Evolutionary conservation across 2,797 vertebrate genomes (phyloP), one percentile per base, ranked within the genome.

Genomic region (Neomorphus geoffroyi): DNA sequence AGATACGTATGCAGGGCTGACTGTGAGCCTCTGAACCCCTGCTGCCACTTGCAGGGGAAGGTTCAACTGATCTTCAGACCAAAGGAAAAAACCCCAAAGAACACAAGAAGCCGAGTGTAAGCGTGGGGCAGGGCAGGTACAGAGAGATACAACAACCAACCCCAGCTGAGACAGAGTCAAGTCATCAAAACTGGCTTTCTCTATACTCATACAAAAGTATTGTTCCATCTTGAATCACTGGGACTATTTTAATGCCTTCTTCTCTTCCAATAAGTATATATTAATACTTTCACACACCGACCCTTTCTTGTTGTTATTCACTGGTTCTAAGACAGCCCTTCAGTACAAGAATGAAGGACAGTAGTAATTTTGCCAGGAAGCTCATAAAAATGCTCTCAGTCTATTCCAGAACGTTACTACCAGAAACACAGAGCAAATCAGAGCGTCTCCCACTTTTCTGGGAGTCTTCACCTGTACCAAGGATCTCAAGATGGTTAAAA

Each of bases 1-100:
- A 48, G 17, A 46, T 19, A 8, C 0, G 6, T 21, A 48, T 0
- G 4, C 27, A 43, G 39, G 32, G 24, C n/a, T 27, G 46, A n/a
- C 33, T 41, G n/a, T n/a, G 39, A 37, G 71, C 28, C 58, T 54
- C 83, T 18, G 32, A 87, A 45, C 39, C 39, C 39, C 39, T 41
- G 39, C 39, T 41, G 39, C 14, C 39, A 41, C 39, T 41, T 41
- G 39, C 39, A 41, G 39, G 39, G 39, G 39, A 41, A 41, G 39
- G 39, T 41, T 41, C 14, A 41, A 41, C 43, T 45, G 43, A 43
- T 45, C 43, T 45, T 45, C 43, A 45, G 15, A 45, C 43, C 15
- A 45, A 16, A 45, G 15, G 16, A 45, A 45, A 45, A 45, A 16
- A 57, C 16, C 43, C 33, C 11, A 11, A 19, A 41, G 18, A 14